Conservation (phyloP, 2,113 vertebrate species). For the Oceanites oceanicus region DNA sequence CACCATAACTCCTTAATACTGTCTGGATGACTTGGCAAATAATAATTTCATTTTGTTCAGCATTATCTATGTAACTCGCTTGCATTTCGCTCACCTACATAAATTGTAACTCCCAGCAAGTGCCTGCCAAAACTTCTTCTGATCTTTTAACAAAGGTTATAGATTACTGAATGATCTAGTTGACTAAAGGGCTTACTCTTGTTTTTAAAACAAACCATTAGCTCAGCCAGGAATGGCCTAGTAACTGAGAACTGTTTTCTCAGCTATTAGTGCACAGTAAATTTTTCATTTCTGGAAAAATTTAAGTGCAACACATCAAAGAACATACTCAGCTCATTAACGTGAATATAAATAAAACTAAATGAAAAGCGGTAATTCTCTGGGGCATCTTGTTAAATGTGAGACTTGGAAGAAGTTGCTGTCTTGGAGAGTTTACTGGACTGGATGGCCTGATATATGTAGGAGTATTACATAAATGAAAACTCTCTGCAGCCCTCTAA, state of each 20-base stretch:
- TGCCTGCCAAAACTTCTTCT: not conserved
- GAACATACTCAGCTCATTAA: not conserved
- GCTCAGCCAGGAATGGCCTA: not conserved
- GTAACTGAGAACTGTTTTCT: not conserved
- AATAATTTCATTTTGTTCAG: not conserved
- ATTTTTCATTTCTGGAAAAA: constrained; percentile 7
- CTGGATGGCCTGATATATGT: not conserved
- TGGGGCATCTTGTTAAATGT: not conserved
- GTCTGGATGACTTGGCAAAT: not conserved
- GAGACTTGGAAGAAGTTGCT: constrained; percentile 3
- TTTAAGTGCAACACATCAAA: not conserved
- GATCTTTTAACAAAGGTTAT: not conserved
- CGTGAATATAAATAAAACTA: not conserved
- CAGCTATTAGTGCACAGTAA: not conserved
- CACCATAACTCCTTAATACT: not conserved
- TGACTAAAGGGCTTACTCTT: not conserved
- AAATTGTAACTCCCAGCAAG: not conserved
- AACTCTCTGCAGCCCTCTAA: not conserved
- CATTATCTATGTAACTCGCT: rapidly evolving
- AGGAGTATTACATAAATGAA: not conserved
- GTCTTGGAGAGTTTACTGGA: not conserved
- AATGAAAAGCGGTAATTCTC: not conserved
- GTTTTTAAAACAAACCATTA: not conserved
- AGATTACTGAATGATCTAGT: not conserved
- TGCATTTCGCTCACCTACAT: not conserved